Conservation (phyloP, 2,888 invertebrate genomes). For the Dermolepida albohirtum region DNA sequence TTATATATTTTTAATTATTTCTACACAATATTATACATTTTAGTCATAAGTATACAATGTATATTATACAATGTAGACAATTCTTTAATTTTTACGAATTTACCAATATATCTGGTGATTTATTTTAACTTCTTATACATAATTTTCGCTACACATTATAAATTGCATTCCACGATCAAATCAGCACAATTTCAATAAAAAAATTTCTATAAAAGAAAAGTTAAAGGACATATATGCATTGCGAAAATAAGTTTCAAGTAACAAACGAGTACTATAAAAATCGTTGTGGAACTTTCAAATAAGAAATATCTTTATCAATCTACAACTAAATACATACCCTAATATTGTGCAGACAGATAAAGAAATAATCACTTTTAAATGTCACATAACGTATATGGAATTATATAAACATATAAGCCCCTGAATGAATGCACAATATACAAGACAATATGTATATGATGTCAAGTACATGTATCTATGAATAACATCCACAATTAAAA, state of each 20-base stretch:
- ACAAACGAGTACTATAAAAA: constrained; percentile 8
- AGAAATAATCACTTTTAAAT: constrained; percentile 30
- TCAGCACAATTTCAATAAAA: too few relatives aligned
- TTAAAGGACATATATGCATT: background rate
- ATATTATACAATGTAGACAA: too few relatives aligned
- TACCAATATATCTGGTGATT: too few relatives aligned
- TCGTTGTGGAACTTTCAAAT: background rate
- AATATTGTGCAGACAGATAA: constrained; percentile 47
- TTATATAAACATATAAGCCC: constrained; percentile 9
- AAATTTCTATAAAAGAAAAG: too few relatives aligned
- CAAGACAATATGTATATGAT: background rate
- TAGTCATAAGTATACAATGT: too few relatives aligned
- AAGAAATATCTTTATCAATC: constrained; percentile 42
- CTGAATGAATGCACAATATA: constrained; percentile 29
- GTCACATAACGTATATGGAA: constrained; percentile 17
- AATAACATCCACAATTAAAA: background rate
- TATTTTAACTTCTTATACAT: too few relatives aligned
- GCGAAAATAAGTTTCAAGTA: background rate
- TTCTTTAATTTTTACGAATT: too few relatives aligned
- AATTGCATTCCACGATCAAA: too few relatives aligned
- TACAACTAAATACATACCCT: constrained; percentile 54
- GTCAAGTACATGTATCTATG: background rate
- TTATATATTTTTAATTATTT: too few relatives aligned
- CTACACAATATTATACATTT: too few relatives aligned
- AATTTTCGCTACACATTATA: too few relatives aligned